Evolutionary conservation across 2,888 invertebrate species (phyloP), one percentile per base, ranked within the genome.

Genomic region (Heliothis peltigera): DNA sequence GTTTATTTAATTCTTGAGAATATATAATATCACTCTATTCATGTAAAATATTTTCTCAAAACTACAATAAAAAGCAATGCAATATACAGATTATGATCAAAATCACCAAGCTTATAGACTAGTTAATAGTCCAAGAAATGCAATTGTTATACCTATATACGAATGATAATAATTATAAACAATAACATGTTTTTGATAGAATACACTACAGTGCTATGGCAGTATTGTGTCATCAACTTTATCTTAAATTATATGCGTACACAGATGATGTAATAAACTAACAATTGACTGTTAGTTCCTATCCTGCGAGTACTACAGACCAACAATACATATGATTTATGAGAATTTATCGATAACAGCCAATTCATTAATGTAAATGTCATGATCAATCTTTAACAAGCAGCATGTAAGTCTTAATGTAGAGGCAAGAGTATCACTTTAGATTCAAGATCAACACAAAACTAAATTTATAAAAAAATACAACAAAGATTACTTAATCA

Each of bases 161-260:
- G 10, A 42, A 18, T 47, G 64, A 54, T 54, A 39, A 39, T 28
- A 53, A 59, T 18, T 61, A 42, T 55, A 53, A 57, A 76, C 51
- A 71, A 72, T 25, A 77, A 77, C 44, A 71, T 64, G 46, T 60
- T 58, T 53, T 47, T 71, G 15, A 70, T 52, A 48, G 4, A 1
- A 46, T 43, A 43, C 10, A 71, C 19, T 39, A 55, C 6, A 42
- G 21, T 25, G 17, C 44, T 58, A 49, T 57, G 54, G 47, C 55
- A 76, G 35, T 64, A 64, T 54, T 49, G 32, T 46, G 22, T 49
- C 32, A 46, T 49, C 4, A 60, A 59, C 47, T 59, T 72, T 57
- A 65, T 65, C 44, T 32, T 44, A 15, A 8, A 5, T 15, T 18
- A 69, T n/a, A 47, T 59, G 42, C 28, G 4, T 64, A 56, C 8